Evolutionary conservation across 2,113 vertebrate genomes (phyloP).

Genomic region (Passer domesticus): DNA sequence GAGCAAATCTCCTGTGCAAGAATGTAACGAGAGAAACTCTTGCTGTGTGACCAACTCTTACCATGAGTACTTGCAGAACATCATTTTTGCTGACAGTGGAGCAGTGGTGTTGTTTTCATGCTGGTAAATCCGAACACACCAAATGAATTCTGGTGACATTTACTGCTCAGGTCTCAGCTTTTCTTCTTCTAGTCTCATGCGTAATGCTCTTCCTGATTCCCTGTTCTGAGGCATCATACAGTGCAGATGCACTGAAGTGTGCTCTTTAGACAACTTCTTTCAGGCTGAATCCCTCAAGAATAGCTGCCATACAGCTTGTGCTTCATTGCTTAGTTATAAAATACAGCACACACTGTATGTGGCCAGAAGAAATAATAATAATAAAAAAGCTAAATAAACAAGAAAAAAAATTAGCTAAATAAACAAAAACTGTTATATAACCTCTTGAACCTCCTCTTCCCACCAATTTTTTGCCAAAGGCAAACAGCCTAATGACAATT

Average conservation of each 20-base stretch:
- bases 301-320: neutral
- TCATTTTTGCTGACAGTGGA: conserved; percentile 46
- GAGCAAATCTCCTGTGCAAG: conserved; percentile 5
- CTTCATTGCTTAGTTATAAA: neutral
- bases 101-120: neutral
- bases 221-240: neutral
- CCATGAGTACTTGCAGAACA: neutral
- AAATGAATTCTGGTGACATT: conserved; percentile 63
- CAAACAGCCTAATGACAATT: neutral
- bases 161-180: conserved; percentile 5
- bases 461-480: neutral
- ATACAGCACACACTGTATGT: neutral
- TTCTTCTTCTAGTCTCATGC: neutral
- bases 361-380: neutral
- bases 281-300: neutral
- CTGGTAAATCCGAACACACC: conserved; percentile 18
- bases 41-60: neutral
- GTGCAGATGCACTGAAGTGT: neutral
- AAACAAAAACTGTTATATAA: neutral
- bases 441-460: neutral
- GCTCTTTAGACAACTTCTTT: neutral
- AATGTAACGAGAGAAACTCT: conserved; percentile 2
- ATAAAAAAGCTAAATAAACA: neutral
- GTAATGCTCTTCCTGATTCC: neutral
- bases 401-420: neutral